Evolutionary conservation across 2,113 vertebrate genomes (phyloP).

Genomic region (Corydoras sp.): DNA sequence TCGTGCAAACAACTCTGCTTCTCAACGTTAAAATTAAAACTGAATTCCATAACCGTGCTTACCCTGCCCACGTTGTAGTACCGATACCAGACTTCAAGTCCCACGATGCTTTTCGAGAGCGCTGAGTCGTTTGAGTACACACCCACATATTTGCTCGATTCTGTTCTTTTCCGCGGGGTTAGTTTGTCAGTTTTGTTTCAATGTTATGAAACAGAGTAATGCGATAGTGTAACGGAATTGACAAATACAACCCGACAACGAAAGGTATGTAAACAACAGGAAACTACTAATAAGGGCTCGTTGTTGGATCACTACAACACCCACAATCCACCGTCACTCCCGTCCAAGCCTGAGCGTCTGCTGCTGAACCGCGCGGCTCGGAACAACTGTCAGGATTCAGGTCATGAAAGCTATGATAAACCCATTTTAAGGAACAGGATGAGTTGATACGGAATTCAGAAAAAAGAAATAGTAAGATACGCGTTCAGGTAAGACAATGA

Average conservation of each 20-base stretch:
- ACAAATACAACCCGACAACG: not conserved
- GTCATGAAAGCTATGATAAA: conserved; percentile 9
- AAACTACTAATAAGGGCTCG: not conserved
- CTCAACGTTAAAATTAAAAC: conserved; percentile 66
- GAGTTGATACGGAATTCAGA: conserved; percentile 31
- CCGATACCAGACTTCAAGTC: conserved; percentile 45
- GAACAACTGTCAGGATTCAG: not conserved
- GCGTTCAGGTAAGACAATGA: conserved; percentile 22
- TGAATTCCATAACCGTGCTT: conserved; percentile 63
- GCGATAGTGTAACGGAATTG: not conserved
- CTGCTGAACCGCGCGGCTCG: not conserved
- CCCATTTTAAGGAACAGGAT: conserved; percentile 11
- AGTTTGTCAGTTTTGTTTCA: too few relatives aligned
- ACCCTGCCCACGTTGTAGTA: not conserved
- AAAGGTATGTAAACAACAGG: not conserved
- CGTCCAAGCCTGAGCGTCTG: not conserved
- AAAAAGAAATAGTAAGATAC: not conserved
- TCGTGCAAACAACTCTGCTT: conserved; percentile 8
- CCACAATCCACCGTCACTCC: conserved; percentile 30
- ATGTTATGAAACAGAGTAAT: too few relatives aligned
- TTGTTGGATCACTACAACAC: conserved; percentile 12
- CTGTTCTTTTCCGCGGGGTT: too few relatives aligned
- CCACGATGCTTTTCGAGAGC: conserved; percentile 39
- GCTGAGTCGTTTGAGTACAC: too few relatives aligned
- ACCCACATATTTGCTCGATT: too few relatives aligned